These are phyloP conservation scores for Porphyrio hochstetteri DNA, from an alignment of 2,113 vertebrate genomes.

Conservation along the genomic window DNA sequence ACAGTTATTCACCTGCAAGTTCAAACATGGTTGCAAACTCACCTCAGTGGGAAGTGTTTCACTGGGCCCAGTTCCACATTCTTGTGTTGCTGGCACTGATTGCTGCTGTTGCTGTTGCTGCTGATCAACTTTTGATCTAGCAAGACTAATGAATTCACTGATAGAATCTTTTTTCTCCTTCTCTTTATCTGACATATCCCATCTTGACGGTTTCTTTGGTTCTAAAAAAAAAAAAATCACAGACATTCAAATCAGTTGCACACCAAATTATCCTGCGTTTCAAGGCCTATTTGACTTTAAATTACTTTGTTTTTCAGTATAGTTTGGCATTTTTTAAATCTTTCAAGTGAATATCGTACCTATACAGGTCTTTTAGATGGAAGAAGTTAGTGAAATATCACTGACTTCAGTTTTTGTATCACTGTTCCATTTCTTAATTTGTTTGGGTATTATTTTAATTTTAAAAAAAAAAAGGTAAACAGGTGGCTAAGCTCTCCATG, in stretches of 20 bases:
- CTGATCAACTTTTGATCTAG: constrained; percentile 71
- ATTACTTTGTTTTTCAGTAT: neutral
- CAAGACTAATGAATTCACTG: constrained; percentile 79
- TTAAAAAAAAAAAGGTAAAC: neutral
- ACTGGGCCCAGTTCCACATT: neutral
- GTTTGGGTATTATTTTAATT: neutral
- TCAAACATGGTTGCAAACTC: neutral
- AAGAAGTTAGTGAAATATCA: neutral
- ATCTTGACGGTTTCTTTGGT: constrained; percentile 84
- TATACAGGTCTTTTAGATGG: neutral
- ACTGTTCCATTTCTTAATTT: neutral
- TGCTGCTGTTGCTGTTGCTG: constrained; percentile 33
- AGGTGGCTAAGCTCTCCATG: neutral
- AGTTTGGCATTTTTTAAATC: neutral
- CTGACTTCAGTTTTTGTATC: neutral
- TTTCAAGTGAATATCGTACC: neutral
- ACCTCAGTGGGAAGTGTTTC: constrained; percentile 51
- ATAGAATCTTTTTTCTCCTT: constrained; percentile 78
- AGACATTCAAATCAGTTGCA: neutral
- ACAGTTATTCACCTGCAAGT: neutral
- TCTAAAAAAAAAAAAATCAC: constrained; percentile 52
- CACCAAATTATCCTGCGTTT: neutral
- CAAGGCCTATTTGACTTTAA: neutral
- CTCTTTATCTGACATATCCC: constrained; percentile 84
- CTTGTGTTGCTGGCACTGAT: neutral